Evolutionary conservation across 2,113 vertebrate genomes (phyloP).

Genomic region (Austrofundulus limnaeus): DNA sequence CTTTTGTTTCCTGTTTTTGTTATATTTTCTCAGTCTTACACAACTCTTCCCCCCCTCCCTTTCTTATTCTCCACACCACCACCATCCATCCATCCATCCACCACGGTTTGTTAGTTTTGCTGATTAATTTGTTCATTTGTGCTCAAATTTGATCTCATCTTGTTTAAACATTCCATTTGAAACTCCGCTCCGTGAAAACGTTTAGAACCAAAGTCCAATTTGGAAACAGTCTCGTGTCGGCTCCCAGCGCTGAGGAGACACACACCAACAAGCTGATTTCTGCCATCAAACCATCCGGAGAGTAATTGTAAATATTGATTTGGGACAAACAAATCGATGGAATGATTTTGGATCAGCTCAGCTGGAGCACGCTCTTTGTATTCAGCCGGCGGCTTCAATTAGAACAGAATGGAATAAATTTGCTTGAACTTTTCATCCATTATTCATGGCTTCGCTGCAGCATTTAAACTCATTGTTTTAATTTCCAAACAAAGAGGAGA

Average conservation of each 20-base stretch:
- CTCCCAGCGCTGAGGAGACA: neutral
- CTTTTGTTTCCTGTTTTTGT: slow-evolving; percentile 31
- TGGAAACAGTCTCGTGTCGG: neutral
- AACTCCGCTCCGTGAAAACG: slow-evolving; percentile 6
- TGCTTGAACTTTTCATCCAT: slow-evolving; percentile 61
- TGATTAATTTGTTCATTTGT: slow-evolving; percentile 11
- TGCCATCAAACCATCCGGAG: slow-evolving; percentile 30
- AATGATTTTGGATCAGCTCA: slow-evolving; percentile 58
- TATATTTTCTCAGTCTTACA: neutral
- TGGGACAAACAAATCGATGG: slow-evolving; percentile 49
- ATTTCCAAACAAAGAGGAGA: slow-evolving; percentile 41
- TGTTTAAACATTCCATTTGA: neutral
- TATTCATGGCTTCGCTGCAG: slow-evolving; percentile 46
- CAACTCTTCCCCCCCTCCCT: neutral
- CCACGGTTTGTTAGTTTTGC: slow-evolving; percentile 25
- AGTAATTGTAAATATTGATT: slow-evolving; percentile 69
- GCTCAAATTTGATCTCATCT: too few relatives aligned
- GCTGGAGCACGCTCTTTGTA: slow-evolving; percentile 59
- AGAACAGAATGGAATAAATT: slow-evolving; percentile 62
- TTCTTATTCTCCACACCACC: neutral
- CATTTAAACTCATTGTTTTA: slow-evolving; percentile 46
- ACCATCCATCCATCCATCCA: too few relatives aligned
- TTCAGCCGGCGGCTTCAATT: slow-evolving; percentile 59
- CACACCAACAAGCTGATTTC: slow-evolving; percentile 11
- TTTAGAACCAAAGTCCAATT: slow-evolving; percentile 8